Evolutionary conservation across 2,797 vertebrate species (phyloP).

Genomic region (Ispidina lecontei): DNA sequence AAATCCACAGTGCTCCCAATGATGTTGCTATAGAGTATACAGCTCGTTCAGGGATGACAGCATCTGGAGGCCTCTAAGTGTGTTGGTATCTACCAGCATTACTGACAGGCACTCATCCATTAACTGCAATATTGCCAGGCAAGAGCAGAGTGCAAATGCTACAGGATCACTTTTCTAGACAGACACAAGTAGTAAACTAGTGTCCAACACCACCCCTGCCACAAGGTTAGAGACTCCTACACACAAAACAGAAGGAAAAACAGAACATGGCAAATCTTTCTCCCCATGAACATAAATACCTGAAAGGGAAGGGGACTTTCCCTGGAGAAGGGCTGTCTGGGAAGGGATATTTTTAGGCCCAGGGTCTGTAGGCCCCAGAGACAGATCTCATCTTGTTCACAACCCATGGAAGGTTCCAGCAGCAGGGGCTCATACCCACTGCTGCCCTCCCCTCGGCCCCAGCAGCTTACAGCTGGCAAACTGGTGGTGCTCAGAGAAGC

Average conservation of each 20-base stretch:
- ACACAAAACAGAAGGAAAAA: background rate
- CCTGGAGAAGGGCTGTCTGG: background rate
- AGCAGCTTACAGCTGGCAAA: background rate
- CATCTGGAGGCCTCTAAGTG: background rate
- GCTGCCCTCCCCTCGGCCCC: background rate
- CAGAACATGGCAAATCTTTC: background rate
- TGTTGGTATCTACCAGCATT: background rate
- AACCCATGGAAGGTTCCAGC: background rate
- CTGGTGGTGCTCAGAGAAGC: background rate
- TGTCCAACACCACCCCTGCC: background rate
- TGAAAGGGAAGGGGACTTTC: background rate
- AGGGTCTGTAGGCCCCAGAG: background rate
- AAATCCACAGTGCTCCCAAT: conserved; percentile 7
- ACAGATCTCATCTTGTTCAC: background rate
- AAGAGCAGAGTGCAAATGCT: background rate
- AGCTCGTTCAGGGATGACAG: background rate
- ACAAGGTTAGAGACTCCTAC: background rate
- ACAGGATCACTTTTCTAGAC: background rate
- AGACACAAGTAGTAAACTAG: background rate
- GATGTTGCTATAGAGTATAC: background rate
- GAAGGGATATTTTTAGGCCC: background rate
- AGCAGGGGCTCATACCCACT: accelerated
- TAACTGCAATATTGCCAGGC: background rate
- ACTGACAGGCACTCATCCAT: background rate
- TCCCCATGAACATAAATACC: background rate